These are phyloP conservation scores for Halcyon chelicuti DNA, from an alignment of 2,797 vertebrate genomes.

Conservation along the genomic window DNA sequence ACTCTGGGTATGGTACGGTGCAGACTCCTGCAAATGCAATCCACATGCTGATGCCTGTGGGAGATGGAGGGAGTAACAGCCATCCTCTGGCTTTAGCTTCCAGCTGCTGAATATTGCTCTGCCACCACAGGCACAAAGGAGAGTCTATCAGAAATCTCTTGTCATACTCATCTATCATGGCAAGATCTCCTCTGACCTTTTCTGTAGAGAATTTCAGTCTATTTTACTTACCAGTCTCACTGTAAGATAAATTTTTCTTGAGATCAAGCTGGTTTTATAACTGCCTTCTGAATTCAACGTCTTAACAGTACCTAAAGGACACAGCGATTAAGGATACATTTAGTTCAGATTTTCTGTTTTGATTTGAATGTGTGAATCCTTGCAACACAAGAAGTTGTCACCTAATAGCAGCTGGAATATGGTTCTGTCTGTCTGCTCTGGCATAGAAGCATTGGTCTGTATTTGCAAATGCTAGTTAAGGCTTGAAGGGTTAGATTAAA, in stretches of 20 bases:
- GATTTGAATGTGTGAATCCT: not conserved
- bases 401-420: not conserved
- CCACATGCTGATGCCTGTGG: not conserved
- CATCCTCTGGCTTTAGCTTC: not conserved
- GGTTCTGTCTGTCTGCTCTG: not conserved
- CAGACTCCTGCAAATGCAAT: not conserved
- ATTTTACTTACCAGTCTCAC: not conserved
- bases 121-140: not conserved
- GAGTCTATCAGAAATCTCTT: not conserved
- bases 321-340: not conserved
- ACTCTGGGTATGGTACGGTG: not conserved
- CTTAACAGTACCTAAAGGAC: not conserved
- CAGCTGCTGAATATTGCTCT: not conserved
- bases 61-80: not conserved
- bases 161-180: fast-evolving
- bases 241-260: not conserved
- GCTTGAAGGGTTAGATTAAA: not conserved
- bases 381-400: not conserved
- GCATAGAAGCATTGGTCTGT: not conserved
- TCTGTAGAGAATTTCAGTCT: not conserved
- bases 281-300: not conserved
- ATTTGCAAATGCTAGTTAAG: not conserved
- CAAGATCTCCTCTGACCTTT: not conserved
- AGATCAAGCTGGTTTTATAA: not conserved
- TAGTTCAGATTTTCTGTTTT: not conserved